Conservation (phyloP, 2,888 invertebrate genomes). For the Allacma fusca region DNA sequence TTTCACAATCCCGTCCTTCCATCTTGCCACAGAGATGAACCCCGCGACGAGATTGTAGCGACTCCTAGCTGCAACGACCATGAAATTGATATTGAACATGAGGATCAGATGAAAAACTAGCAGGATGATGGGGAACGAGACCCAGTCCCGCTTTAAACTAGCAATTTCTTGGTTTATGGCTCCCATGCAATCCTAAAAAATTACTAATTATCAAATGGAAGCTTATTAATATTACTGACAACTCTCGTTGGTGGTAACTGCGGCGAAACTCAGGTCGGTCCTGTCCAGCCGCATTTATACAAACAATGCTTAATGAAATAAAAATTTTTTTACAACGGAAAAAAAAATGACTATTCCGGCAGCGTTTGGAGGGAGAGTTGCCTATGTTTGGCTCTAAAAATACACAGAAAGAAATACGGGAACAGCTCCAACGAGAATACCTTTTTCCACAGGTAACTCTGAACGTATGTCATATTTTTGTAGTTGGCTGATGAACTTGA, state of each 20-base stretch:
- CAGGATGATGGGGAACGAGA: neutral
- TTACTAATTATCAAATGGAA: neutral
- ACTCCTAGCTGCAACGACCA: neutral
- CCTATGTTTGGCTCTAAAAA: no score
- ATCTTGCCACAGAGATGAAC: neutral
- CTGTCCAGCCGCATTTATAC: no score
- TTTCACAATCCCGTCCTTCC: neutral
- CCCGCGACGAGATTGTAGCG: neutral
- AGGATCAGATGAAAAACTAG: constrained; percentile 2
- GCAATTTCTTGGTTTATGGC: neutral
- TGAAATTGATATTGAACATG: neutral
- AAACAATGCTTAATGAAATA: no score
- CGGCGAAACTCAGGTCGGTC: no score
- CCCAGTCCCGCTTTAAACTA: constrained; percentile 1
- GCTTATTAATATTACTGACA: no score
- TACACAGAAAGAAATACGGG: no score
- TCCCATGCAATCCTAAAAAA: neutral
- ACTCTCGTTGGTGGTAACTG: no score
- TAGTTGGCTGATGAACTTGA: neutral
- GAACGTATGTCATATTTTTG: neutral
- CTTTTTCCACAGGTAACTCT: neutral
- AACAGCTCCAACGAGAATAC: no score
- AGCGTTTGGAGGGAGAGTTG: no score
- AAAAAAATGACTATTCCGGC: no score
- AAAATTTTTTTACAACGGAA: no score